Conservation (phyloP, 2,888 invertebrate species). For the Mycalesis mineus region DNA sequence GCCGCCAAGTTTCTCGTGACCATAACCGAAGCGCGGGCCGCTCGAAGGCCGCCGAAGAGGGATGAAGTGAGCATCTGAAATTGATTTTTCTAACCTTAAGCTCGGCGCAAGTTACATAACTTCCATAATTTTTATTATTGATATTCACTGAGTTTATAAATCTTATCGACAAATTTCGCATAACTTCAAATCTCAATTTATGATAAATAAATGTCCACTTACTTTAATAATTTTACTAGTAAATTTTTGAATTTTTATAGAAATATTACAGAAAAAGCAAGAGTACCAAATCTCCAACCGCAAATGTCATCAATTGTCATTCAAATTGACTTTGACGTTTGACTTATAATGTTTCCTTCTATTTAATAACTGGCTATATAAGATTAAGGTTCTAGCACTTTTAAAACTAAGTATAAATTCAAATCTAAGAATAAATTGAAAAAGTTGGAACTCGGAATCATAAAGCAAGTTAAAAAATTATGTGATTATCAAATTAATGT, state of each 20-base stretch:
- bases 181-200: not conserved
- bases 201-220: not conserved
- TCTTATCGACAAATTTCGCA: not conserved
- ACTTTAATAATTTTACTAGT: not conserved
- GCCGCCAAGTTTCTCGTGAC: slow-evolving; percentile 85
- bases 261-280: slow-evolving; percentile 9
- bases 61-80: slow-evolving; percentile 79
- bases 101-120: slow-evolving; percentile 33
- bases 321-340: too few relatives aligned
- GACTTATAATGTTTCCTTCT: too few relatives aligned
- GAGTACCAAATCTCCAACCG: not conserved
- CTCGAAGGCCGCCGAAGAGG: slow-evolving; percentile 69
- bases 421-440: too few relatives aligned
- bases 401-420: too few relatives aligned
- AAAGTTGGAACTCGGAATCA: too few relatives aligned
- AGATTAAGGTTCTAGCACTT: too few relatives aligned
- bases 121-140: not conserved
- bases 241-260: too few relatives aligned
- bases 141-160: not conserved
- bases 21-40: slow-evolving; percentile 69
- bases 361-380: too few relatives aligned
- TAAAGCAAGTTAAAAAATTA: too few relatives aligned
- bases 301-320: too few relatives aligned
- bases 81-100: slow-evolving; percentile 52
- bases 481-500: too few relatives aligned